Conservation (phyloP, 1,140 invertebrate genomes). For the Eciton burchellii region DNA sequence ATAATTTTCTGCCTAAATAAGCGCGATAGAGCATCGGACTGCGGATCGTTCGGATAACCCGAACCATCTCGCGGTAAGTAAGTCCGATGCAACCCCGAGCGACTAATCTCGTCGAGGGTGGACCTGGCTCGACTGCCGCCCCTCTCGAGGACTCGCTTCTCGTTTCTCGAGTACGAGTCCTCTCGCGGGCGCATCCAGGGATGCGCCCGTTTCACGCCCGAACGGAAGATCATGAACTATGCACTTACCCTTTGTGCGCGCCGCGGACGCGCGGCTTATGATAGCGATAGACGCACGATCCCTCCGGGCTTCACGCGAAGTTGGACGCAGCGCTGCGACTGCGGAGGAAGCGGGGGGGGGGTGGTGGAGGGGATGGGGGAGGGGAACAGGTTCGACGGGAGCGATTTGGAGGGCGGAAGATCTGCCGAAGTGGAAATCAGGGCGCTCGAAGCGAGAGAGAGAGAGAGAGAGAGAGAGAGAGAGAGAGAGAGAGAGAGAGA, state of each 20-base stretch:
- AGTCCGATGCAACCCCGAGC: background rate
- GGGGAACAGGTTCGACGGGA: too few relatives aligned
- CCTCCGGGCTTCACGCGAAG: slow-evolving; percentile 50
- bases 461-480: too few relatives aligned
- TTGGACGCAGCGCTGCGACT: slow-evolving; percentile 3
- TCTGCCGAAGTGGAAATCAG: too few relatives aligned
- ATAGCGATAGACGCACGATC: slow-evolving; percentile 60
- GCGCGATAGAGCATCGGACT: too few relatives aligned
- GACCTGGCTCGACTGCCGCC: background rate
- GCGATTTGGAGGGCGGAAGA: too few relatives aligned
- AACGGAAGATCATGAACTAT: slow-evolving; percentile 52
- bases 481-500: too few relatives aligned
- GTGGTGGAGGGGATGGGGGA: background rate
- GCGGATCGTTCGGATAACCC: background rate
- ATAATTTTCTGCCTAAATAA: background rate
- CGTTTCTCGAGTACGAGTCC: background rate
- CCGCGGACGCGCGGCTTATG: slow-evolving; percentile 43
- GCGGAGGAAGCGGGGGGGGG: background rate
- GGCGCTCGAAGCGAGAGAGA: too few relatives aligned
- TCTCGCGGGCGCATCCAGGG: background rate
- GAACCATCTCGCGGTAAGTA: too few relatives aligned
- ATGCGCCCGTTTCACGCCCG: slow-evolving; percentile 45
- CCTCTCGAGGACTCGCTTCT: background rate
- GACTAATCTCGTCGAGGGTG: background rate
- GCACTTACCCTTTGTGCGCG: slow-evolving; percentile 53